A percentile compares a stretch with the other conserved stretches of the same genome.
Conservation (phyloP, 1,140 invertebrate species). For the Ectropis grisescens region DNA sequence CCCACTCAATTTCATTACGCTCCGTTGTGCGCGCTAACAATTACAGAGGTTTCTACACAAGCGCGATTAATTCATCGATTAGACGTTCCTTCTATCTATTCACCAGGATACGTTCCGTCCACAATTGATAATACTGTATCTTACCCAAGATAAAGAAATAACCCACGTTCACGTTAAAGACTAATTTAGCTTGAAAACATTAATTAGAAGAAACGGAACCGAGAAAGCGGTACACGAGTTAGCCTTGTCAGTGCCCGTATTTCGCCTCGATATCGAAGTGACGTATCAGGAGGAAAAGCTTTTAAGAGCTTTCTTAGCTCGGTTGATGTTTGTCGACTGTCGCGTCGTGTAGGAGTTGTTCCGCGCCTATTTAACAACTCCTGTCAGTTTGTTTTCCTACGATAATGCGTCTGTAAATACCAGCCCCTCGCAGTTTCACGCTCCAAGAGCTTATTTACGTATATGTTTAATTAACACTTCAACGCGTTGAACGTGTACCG, state of each 20-base stretch:
- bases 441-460: constrained; percentile 28
- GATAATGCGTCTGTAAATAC: constrained; percentile 53
- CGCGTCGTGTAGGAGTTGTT: constrained; percentile 12
- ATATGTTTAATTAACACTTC: constrained; percentile 42
- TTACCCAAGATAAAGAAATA: no score
- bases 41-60: constrained; percentile 26
- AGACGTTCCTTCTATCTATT: no score
- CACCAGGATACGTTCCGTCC: no score
- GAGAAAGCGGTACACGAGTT: no score
- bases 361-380: constrained; percentile 28
- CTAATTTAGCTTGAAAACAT: no score
- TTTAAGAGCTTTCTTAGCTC: constrained; percentile 10
- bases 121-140: no score
- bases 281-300: constrained; percentile 23
- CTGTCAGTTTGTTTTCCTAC: constrained; percentile 45
- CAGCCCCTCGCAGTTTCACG: constrained; percentile 24
- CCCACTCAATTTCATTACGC: constrained; percentile 39
- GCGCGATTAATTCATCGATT: constrained; percentile 17
- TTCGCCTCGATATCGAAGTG: constrained; percentile 3
- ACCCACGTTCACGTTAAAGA: no score
- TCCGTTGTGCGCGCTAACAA: constrained; percentile 27
- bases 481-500: constrained; percentile 18
- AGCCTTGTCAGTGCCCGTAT: background rate
- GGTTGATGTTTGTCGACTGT: constrained; percentile 35
- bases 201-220: no score